Conservation (phyloP, 2,797 vertebrate species). For the Chaunax sp. region DNA sequence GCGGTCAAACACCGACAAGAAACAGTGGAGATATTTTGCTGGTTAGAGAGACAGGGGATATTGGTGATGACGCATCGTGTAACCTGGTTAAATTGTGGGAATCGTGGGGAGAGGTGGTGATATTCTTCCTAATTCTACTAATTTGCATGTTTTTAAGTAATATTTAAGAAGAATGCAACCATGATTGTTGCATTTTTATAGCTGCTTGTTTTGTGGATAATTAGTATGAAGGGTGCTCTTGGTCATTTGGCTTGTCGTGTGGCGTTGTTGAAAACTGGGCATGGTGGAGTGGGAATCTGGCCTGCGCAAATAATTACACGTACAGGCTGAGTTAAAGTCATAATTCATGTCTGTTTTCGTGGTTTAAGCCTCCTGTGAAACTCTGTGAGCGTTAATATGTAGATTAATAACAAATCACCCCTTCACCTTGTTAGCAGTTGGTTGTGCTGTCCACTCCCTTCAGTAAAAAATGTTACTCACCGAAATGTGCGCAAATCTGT, state of each 20-base stretch:
- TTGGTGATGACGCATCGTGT: constrained; percentile 9
- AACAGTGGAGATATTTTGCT: constrained; percentile 25
- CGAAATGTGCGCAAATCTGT: constrained; percentile 74
- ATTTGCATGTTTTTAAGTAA: constrained; percentile 11
- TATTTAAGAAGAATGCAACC: background rate
- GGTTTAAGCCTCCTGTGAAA: constrained; percentile 67
- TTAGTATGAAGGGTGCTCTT: background rate
- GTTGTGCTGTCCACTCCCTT: constrained; percentile 49
- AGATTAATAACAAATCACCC: constrained; percentile 63
- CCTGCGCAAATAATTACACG: constrained; percentile 58
- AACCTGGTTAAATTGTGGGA: constrained; percentile 21
- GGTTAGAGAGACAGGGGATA: background rate
- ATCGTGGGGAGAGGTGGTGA: constrained; percentile 26
- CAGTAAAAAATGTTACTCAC: constrained; percentile 81
- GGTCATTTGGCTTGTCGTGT: background rate
- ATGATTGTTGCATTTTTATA: background rate
- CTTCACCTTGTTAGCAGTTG: constrained; percentile 66
- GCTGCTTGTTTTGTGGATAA: background rate
- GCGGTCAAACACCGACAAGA: constrained; percentile 40
- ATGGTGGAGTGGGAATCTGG: constrained; percentile 26
- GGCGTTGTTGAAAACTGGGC: constrained; percentile 4
- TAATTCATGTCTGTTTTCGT: constrained; percentile 60
- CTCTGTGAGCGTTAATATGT: constrained; percentile 58
- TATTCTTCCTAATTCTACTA: constrained; percentile 18
- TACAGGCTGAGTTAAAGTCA: constrained; percentile 48